phyloP scores from a whole-genome alignment of 2,113 vertebrate genomes.

The Protobothrops mucrosquamatus region DNA sequence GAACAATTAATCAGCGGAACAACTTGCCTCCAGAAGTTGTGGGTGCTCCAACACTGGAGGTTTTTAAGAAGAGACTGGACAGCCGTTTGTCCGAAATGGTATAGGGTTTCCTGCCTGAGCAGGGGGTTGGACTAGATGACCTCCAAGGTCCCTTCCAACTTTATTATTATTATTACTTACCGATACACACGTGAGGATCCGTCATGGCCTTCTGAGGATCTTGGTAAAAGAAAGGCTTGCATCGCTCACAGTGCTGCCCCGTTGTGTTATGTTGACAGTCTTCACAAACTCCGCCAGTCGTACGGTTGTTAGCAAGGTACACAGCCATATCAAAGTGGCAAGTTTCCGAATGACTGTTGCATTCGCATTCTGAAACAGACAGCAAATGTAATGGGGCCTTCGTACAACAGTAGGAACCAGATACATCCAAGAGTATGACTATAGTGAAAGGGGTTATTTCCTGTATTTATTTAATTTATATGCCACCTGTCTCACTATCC shows the following conservation, averaged over 20 bases:
- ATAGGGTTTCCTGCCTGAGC: no score
- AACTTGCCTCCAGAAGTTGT: no score
- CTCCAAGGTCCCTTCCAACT: no score
- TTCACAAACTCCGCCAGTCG: slow-evolving; percentile 82
- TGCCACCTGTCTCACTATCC: no score
- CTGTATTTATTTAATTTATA: no score
- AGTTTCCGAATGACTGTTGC: slow-evolving; percentile 78
- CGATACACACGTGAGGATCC: slow-evolving; percentile 71
- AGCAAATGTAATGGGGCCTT: not conserved
- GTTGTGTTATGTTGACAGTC: slow-evolving; percentile 76
- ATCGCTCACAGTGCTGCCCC: slow-evolving; percentile 80
- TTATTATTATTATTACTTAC: slow-evolving; percentile 62
- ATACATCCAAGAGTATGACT: not conserved
- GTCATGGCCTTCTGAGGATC: slow-evolving; percentile 69
- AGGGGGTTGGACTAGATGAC: no score
- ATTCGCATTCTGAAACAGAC: slow-evolving; percentile 76
- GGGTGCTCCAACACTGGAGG: no score
- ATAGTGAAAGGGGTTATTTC: not conserved
- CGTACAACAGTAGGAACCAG: not conserved
- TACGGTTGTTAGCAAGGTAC: slow-evolving; percentile 63
- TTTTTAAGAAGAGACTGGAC: no score
- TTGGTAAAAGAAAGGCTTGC: slow-evolving; percentile 73
- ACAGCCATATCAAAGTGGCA: slow-evolving; percentile 78
- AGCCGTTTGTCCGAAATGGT: no score
- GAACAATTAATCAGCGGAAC: no score